Percentiles rank a stretch among this genome's conserved stretches.
phyloP scores from a whole-genome alignment of 2,113 vertebrate species.

The Petaurus breviceps region DNA sequence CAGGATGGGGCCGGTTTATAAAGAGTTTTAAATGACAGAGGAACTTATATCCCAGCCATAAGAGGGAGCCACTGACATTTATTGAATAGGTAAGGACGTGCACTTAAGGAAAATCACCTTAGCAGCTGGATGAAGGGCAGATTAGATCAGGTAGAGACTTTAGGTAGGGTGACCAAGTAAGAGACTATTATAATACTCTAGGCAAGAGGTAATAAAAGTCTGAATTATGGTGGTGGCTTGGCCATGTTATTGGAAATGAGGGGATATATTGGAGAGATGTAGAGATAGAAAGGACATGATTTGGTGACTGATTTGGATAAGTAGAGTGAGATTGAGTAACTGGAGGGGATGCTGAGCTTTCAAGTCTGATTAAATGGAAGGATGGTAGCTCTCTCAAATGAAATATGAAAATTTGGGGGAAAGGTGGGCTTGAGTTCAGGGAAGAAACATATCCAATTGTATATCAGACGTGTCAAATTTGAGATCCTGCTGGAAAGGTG shows the following conservation, averaged over 20 bases:
- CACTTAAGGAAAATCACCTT: neutral
- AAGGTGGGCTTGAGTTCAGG: neutral
- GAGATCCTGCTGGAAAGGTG: neutral
- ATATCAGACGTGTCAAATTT: neutral
- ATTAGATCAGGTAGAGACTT: neutral
- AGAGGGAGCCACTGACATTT: neutral
- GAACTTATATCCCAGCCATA: neutral
- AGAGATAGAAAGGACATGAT: neutral
- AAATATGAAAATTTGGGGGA: neutral
- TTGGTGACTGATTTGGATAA: neutral
- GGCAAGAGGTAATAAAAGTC: neutral
- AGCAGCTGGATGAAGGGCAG: neutral
- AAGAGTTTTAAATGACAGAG: neutral
- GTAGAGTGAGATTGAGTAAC: neutral
- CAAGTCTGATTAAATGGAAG: neutral
- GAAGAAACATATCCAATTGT: neutral
- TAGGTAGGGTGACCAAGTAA: neutral
- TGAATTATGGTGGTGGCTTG: neutral
- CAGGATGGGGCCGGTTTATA: neutral
- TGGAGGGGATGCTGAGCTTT: neutral
- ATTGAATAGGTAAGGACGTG: neutral
- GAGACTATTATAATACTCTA: neutral
- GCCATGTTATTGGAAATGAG: neutral
- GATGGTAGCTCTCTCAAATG: neutral
- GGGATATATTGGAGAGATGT: neutral